Conservation (phyloP, 1,140 invertebrate species). For the Heliconius hewitsoni region DNA sequence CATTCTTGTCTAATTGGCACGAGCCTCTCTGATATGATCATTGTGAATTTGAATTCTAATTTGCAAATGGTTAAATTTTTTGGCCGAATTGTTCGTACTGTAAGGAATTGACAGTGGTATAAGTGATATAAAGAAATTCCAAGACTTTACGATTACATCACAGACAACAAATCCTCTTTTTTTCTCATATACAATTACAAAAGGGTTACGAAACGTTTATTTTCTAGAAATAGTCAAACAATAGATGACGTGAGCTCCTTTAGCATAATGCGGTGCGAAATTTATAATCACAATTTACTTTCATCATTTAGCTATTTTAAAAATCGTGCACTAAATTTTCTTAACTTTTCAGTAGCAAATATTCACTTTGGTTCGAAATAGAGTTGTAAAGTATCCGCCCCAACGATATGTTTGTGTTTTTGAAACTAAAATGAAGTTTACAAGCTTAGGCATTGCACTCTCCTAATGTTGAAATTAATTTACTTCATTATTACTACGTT, state of each 20-base stretch:
- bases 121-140: no score
- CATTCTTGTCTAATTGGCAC: neutral
- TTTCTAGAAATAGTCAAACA: neutral
- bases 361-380: neutral
- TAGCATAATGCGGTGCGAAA: neutral
- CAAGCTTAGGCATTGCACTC: conserved; percentile 18
- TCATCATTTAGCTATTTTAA: neutral
- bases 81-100: no score
- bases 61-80: no score
- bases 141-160: no score
- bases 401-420: neutral
- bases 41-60: neutral
- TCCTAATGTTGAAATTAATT: conserved; percentile 36
- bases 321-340: neutral
- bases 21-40: no score
- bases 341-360: neutral
- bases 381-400: neutral
- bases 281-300: neutral
- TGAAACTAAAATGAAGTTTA: neutral
- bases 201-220: no score
- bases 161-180: no score
- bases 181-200: no score
- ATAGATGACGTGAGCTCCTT: neutral
- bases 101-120: no score
- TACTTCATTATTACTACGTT: conserved; percentile 35